A percentile compares a stretch with the other conserved stretches of the same genome.
Evolutionary conservation across 2,888 invertebrate species (phyloP).

Genomic region (Amorpha juglandis): DNA sequence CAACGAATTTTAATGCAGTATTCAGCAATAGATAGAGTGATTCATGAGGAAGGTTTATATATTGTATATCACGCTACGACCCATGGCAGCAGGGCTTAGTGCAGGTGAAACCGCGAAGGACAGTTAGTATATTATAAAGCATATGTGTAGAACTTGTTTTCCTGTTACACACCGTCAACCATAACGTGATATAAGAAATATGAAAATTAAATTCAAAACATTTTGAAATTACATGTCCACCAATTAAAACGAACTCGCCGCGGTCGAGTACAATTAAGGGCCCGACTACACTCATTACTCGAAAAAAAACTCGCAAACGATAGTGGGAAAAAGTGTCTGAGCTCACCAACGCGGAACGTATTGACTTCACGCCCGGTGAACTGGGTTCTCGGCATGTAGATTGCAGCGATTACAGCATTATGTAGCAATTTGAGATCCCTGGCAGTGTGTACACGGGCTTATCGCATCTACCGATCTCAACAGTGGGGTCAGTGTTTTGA

Average conservation of each 20-base stretch:
- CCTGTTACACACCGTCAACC: slow-evolving; percentile 29
- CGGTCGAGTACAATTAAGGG: slow-evolving; percentile 55
- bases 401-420: slow-evolving; percentile 69
- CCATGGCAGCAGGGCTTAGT: no score
- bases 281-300: slow-evolving; percentile 60
- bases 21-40: no score
- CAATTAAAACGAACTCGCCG: slow-evolving; percentile 56
- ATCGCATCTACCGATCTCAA: slow-evolving; percentile 52
- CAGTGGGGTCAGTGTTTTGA: slow-evolving; percentile 35
- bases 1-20: no score
- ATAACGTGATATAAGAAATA: slow-evolving; percentile 30
- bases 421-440: slow-evolving; percentile 64
- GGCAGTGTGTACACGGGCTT: slow-evolving; percentile 50
- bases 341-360: slow-evolving; percentile 72
- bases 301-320: slow-evolving; percentile 56
- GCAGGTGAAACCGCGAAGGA: no score
- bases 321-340: slow-evolving; percentile 75
- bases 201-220: slow-evolving; percentile 26
- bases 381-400: slow-evolving; percentile 69
- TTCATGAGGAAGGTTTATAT: no score
- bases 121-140: no score
- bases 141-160: neutral
- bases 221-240: slow-evolving; percentile 43
- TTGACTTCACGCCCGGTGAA: slow-evolving; percentile 73
- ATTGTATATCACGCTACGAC: no score